Evolutionary conservation across 1,140 invertebrate species (phyloP), one percentile per base, ranked within the genome.

Genomic region (Macrostomum lignano): DNA sequence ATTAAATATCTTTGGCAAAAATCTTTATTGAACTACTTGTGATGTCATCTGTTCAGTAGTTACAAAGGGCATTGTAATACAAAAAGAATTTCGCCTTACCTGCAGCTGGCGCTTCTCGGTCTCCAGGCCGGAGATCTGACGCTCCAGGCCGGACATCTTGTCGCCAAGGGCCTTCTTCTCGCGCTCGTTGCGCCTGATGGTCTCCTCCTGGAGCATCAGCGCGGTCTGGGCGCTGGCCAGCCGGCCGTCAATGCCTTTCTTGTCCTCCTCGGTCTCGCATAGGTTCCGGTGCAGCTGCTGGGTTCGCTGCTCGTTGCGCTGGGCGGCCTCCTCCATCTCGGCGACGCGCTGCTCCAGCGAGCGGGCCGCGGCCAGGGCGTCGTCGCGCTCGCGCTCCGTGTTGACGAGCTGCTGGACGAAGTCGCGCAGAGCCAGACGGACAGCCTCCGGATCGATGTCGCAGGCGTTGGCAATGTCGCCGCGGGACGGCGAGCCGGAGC

Each of bases 361-460:
- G 21, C 49, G 42, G 9, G 47, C 40, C 31, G 52, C 44, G 24
- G 42, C 40, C 2, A 51, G 11, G 20, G 52, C 44, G 40, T 57
- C 54, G 38, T 56, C 54, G 48, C 52, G 31, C 51, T 81, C 75
- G 13, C 75, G 61, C 56, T 81, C 75, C 31, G 77, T 67, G 51
- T 73, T 70, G 1, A 73, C 74, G 20, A 82, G 70, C 62, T 78
- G 74, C 45, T 78, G 72, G 71, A 81, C 78, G 11, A 79, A 62
- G 44, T 70, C 72, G 34, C 75, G 61, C 1, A 81, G 68, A 5
- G 75, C 74, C 52, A 75, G 74, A 41, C 76, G 66, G 19, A 84
- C 68, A 25, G 68, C 51, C 52, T 84, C 77, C 0, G 76, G 76
- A 51, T 84, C 75, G 1, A 81, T 67, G 42, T 81, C 74, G 21